These are phyloP conservation scores for Neoarius graeffei DNA, from an alignment of 2,113 vertebrate genomes.

Conservation along the genomic window DNA sequence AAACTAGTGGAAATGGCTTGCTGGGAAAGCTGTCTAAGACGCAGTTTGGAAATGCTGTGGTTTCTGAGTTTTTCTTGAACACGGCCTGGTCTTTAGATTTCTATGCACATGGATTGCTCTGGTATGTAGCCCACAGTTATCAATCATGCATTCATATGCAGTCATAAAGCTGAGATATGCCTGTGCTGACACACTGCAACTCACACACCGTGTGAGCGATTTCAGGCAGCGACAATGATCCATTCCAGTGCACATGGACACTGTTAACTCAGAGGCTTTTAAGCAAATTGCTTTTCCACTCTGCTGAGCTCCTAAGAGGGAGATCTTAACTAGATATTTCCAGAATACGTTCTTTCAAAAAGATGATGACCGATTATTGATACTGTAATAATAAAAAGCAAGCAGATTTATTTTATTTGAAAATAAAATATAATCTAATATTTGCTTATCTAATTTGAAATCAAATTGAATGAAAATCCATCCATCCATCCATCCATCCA, in stretches of 20 bases:
- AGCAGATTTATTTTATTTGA: background rate
- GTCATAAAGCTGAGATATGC: slow-evolving; percentile 44
- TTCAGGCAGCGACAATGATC: slow-evolving; percentile 41
- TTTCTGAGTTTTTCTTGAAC: background rate
- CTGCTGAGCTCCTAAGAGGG: slow-evolving; percentile 8
- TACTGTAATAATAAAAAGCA: background rate
- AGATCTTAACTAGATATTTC: background rate
- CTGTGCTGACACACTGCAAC: slow-evolving; percentile 48
- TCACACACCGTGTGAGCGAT: slow-evolving; percentile 18
- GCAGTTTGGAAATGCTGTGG: background rate
- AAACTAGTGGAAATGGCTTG: background rate
- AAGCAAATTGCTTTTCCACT: slow-evolving; percentile 52
- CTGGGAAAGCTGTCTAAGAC: background rate
- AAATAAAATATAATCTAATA: background rate
- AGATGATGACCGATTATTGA: background rate
- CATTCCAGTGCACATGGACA: slow-evolving; percentile 35
- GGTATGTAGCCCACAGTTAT: slow-evolving; percentile 6
- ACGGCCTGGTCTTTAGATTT: background rate
- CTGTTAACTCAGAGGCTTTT: slow-evolving; percentile 54
- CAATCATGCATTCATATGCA: slow-evolving; percentile 13
- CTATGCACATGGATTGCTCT: background rate
- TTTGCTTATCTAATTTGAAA: background rate
- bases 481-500: no score
- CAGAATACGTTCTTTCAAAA: slow-evolving; percentile 5
- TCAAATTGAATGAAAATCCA: background rate